Conservation (phyloP, 2,888 invertebrate species). For the Monochamus alternatus region DNA sequence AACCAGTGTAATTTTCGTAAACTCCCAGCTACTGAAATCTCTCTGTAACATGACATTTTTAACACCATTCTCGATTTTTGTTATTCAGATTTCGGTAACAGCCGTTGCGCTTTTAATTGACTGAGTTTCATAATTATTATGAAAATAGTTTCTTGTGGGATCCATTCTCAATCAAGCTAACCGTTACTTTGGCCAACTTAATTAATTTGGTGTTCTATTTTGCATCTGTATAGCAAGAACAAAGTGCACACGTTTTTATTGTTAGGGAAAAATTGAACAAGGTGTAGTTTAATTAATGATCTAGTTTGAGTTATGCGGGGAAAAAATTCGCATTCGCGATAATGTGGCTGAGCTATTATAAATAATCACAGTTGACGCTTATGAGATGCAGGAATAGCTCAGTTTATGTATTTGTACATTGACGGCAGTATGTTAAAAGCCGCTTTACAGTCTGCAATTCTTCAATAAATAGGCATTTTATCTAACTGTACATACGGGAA, state of each 20-base stretch:
- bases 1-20: no score
- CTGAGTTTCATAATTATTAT: constrained; percentile 16
- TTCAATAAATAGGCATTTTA: no score
- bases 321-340: no score
- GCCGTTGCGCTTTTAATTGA: background rate
- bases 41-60: background rate
- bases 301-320: background rate
- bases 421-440: no score
- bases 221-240: background rate
- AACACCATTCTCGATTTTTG: background rate
- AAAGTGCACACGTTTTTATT: constrained; percentile 3
- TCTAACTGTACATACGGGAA: no score
- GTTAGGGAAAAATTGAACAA: constrained; percentile 2
- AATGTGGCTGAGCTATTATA: no score
- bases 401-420: no score
- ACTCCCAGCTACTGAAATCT: background rate
- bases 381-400: no score
- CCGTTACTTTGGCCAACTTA: background rate
- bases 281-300: constrained; percentile 5
- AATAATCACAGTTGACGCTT: no score
- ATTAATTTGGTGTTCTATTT: constrained; percentile 7
- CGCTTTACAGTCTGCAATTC: no score
- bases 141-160: constrained; percentile 11
- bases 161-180: constrained; percentile 9
- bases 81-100: background rate